These are phyloP conservation scores for Strix aluco DNA, from an alignment of 2,113 vertebrate genomes.

Conservation along the genomic window DNA sequence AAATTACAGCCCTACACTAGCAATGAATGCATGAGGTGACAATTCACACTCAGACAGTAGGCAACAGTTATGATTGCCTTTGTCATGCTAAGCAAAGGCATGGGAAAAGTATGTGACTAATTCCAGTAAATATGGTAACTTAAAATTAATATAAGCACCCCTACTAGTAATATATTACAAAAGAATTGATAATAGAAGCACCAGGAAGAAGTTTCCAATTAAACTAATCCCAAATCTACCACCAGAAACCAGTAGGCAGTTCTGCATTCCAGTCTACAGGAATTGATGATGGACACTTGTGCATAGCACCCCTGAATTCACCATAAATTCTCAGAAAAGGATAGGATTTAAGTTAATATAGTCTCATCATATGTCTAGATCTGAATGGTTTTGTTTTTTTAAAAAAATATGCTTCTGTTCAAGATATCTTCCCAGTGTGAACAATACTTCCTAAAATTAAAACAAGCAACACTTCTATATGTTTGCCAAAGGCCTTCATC, in stretches of 20 bases:
- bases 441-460: background rate
- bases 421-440: background rate
- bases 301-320: background rate
- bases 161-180: background rate
- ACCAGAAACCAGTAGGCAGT: background rate
- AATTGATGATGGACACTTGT: fast-evolving
- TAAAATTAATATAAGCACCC: background rate
- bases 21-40: background rate
- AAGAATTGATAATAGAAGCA: background rate
- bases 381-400: background rate
- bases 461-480: background rate
- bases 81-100: background rate
- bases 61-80: background rate
- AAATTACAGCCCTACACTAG: background rate
- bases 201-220: background rate
- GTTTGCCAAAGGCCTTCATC: background rate
- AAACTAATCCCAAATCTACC: background rate
- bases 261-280: background rate
- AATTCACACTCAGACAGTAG: background rate
- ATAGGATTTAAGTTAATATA: background rate
- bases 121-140: background rate
- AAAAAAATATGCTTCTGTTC: background rate
- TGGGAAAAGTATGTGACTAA: background rate
- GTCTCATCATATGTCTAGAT: background rate
- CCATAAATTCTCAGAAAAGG: background rate